These are phyloP conservation scores for Ambastaia sidthimunki DNA, from an alignment of 2,797 vertebrate genomes.

Conservation along the genomic window DNA sequence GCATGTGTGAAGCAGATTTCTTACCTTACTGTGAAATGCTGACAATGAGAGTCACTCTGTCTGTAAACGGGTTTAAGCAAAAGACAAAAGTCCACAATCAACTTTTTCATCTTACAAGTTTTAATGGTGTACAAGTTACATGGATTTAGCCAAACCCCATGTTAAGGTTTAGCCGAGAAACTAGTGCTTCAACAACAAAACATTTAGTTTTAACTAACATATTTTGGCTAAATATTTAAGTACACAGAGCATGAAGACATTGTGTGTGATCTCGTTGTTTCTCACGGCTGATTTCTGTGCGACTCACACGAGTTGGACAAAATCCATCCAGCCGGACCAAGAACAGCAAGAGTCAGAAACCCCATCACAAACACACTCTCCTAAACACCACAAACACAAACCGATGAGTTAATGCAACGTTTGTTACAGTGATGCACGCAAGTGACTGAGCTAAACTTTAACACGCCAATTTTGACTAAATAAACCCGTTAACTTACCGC, in stretches of 20 bases:
- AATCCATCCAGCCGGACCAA: constrained; percentile 68
- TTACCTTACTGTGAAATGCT: background rate
- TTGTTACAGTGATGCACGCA: background rate
- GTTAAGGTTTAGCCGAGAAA: background rate
- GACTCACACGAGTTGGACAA: constrained; percentile 57
- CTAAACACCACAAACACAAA: constrained; percentile 42
- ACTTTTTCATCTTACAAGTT: background rate
- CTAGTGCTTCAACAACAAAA: background rate
- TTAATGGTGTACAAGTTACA: background rate
- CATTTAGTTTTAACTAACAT: background rate
- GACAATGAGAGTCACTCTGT: too few relatives aligned
- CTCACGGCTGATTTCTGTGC: constrained; percentile 34
- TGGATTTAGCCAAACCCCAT: background rate
- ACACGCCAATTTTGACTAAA: too few relatives aligned
- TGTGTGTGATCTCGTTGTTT: background rate
- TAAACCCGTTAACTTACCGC: too few relatives aligned
- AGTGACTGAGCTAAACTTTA: too few relatives aligned
- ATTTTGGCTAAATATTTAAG: background rate
- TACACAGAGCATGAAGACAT: too few relatives aligned
- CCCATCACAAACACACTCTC: constrained; percentile 57
- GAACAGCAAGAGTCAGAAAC: constrained; percentile 41
- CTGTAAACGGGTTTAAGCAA: too few relatives aligned
- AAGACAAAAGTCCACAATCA: background rate
- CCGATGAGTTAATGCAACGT: background rate
- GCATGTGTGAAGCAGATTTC: constrained; percentile 28